Evolutionary conservation across 2,797 vertebrate genomes (phyloP), one percentile per base, ranked within the genome.

Genomic region (Capromys pilorides): DNA sequence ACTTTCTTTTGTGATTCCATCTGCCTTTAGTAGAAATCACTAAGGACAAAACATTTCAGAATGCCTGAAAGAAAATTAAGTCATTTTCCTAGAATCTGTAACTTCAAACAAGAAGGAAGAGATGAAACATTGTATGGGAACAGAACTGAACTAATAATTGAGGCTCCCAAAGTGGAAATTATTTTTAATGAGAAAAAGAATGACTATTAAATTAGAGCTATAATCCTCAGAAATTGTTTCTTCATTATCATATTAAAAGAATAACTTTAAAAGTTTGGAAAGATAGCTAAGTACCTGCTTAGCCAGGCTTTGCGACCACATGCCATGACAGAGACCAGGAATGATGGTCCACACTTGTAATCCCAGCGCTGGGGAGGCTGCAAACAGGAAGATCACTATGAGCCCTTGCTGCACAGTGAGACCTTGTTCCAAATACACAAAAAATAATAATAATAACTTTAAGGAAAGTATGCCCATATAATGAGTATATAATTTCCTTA

Each of bases 1-100:
- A n/a, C 59, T 62, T 95, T 92, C 89, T 95, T 93, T 91, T 39
- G 80, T 89, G 95, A 91, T 77, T 87, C 39, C 84, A 81, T 93
- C 45, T 95, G 28, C 66, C 77, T 89, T 59, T 61, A 91, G 62
- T 71, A 91, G 73, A 92, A 86, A 93, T 78, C 9, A 77, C 62
- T 19, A 84, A 67, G 67, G 89, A 54, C 39, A 96, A 95, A 95
- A 45, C 54, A 92, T 83, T 90, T 85, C 85, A 41, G n/a, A 79
- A 69, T 67, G 66, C 16, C 45, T 86, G 6, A 95, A 86, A 73
- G 22, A 90, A 94, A 91, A 91, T 85, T 66, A 81, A 95, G 21
- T 62, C 7, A 73, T 81, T 93, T 91, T 95, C 77, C 36, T 85
- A 83, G 69, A 95, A 89, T 90, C 28, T 75, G 3, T 54, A 49